phyloP scores from a whole-genome alignment of 2,113 vertebrate genomes.

The Gnathonemus longibarbis region DNA sequence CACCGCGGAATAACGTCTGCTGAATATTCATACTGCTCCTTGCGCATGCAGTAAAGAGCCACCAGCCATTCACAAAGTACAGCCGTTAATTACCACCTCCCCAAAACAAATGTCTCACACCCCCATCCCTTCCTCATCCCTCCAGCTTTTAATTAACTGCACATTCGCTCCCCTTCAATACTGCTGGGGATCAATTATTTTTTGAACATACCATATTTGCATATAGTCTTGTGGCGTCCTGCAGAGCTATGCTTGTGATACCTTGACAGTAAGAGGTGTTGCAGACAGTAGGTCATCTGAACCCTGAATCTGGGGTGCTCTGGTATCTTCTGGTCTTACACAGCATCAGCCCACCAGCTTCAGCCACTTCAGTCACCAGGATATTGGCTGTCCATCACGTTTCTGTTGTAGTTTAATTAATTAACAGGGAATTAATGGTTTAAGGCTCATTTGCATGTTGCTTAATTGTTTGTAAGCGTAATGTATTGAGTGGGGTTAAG shows the following conservation, averaged over 20 bases:
- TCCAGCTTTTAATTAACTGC: constrained; percentile 67
- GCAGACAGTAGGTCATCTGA: neutral
- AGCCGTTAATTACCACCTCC: constrained; percentile 56
- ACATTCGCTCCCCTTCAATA: constrained; percentile 58
- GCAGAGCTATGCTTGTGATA: constrained; percentile 39
- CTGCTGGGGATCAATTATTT: constrained; percentile 55
- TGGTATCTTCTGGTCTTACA: neutral
- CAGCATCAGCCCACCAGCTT: neutral
- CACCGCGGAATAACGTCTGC: constrained; percentile 53
- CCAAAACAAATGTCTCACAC: constrained; percentile 52
- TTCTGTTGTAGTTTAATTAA: neutral
- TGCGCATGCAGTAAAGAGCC: constrained; percentile 43
- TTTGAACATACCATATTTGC: constrained; percentile 2
- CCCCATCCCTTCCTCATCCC: constrained; percentile 43
- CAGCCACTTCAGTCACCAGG: neutral
- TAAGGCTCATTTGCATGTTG: neutral
- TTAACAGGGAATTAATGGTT: neutral
- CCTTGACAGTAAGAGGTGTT: constrained; percentile 13
- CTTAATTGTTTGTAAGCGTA: neutral
- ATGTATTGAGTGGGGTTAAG: neutral
- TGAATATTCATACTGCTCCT: constrained; percentile 59
- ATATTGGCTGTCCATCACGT: neutral
- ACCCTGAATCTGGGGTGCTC: neutral
- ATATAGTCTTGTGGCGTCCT: constrained; percentile 26
- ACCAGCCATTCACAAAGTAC: constrained; percentile 53